Conservation (phyloP, 2,113 vertebrate genomes). For the Coptodon rendalli region DNA sequence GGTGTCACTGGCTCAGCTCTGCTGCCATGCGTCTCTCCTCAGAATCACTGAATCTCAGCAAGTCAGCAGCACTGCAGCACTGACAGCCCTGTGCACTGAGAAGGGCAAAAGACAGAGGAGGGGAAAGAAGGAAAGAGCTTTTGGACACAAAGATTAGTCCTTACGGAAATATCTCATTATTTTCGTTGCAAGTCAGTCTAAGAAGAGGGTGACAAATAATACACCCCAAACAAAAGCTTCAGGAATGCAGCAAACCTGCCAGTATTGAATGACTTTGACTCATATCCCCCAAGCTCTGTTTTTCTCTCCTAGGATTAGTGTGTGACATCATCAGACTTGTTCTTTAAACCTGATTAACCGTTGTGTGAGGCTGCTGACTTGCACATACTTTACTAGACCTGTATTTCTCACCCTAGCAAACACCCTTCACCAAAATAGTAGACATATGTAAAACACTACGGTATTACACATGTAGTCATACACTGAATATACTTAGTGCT, state of each 20-base stretch:
- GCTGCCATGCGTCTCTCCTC: conserved; percentile 9
- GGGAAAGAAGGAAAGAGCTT: not conserved
- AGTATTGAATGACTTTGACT: not conserved
- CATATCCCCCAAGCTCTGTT: not conserved
- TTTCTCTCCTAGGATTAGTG: not conserved
- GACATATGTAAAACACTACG: not conserved
- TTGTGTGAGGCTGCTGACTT: not conserved
- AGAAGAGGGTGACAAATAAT: not conserved
- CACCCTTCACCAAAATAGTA: not conserved
- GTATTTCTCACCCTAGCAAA: not conserved
- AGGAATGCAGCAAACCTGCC: not conserved
- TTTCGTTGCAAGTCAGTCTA: not conserved
- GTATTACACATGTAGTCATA: not conserved
- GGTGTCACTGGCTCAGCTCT: conserved; percentile 44
- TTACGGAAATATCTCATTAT: not conserved
- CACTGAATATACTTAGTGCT: not conserved
- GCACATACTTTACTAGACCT: not conserved
- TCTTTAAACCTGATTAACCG: not conserved
- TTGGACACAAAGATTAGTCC: not conserved
- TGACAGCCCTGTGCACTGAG: not conserved
- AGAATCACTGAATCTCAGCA: conserved; percentile 3
- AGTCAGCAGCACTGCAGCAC: conserved; percentile 40
- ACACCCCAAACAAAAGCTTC: not conserved
- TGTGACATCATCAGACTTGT: not conserved
- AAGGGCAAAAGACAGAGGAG: not conserved